Conservation (phyloP, 2,113 vertebrate species). For the Ceratotherium simum region DNA sequence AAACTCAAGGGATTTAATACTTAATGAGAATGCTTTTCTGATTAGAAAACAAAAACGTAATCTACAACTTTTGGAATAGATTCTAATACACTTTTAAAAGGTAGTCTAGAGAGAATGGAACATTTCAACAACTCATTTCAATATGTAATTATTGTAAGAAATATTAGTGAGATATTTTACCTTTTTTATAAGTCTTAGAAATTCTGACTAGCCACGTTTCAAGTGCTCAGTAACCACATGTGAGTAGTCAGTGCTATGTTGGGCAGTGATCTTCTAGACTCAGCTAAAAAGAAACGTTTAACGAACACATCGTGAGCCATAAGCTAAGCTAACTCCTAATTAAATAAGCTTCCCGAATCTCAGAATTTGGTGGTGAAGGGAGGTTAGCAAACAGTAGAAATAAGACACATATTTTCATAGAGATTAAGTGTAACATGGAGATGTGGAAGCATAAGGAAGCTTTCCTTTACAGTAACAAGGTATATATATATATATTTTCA, state of each 20-base stretch:
- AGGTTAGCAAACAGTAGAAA: neutral
- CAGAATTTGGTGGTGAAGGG: neutral
- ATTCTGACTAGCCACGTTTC: neutral
- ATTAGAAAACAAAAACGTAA: slow-evolving; percentile 38
- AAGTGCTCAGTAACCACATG: neutral
- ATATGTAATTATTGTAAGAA: neutral
- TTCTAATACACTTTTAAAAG: neutral
- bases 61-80: neutral
- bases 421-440: neutral
- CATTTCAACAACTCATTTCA: neutral
- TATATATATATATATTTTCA: neutral
- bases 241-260: neutral
- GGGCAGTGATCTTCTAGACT: neutral
- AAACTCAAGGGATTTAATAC: neutral
- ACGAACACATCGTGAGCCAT: neutral
- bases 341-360: neutral
- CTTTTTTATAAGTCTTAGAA: neutral
- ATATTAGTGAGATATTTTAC: neutral
- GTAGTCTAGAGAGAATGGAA: neutral
- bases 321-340: neutral
- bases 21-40: neutral
- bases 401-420: neutral
- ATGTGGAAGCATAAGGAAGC: neutral
- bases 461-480: neutral
- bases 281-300: neutral